Evolutionary conservation across 2,797 vertebrate genomes (phyloP).

Genomic region (Chiloscyllium punctatum): DNA sequence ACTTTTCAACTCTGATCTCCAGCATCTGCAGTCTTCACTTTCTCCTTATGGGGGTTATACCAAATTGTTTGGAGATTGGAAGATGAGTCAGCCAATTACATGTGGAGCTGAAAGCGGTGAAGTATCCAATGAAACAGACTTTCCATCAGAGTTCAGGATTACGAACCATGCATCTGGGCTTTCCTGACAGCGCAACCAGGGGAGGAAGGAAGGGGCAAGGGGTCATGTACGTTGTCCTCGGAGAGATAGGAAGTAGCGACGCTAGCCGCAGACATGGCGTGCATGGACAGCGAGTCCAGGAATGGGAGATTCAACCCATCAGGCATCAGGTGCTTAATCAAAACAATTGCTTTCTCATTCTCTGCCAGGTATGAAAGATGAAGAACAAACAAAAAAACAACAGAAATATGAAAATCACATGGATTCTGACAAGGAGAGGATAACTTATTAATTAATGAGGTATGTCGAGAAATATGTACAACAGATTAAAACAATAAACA

Average conservation of each 20-base stretch:
- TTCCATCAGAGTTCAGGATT: slow-evolving; percentile 17
- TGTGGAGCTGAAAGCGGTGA: neutral
- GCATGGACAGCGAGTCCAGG: slow-evolving; percentile 68
- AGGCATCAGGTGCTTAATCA: slow-evolving; percentile 69
- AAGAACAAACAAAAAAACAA: slow-evolving; percentile 48
- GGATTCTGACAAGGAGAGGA: neutral
- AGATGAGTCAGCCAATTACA: neutral
- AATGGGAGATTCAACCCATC: slow-evolving; percentile 62
- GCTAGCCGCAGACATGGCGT: slow-evolving; percentile 64
- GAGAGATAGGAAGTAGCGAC: slow-evolving; percentile 61
- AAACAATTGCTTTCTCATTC: slow-evolving; percentile 66
- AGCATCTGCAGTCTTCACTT: too few relatives aligned
- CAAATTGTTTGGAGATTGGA: neutral
- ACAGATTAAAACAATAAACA: neutral
- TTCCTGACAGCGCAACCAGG: slow-evolving; percentile 67
- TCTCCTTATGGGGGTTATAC: neutral
- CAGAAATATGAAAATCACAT: slow-evolving; percentile 3
- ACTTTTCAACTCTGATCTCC: too few relatives aligned
- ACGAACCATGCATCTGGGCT: slow-evolving; percentile 69
- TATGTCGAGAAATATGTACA: neutral
- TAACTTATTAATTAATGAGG: neutral
- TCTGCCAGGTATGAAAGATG: slow-evolving; percentile 52
- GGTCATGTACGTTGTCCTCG: slow-evolving; percentile 56
- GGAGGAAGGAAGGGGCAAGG: slow-evolving; percentile 53
- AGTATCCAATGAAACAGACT: neutral